A percentile compares a stretch with the other conserved stretches of the same genome.
Evolutionary conservation across 2,888 invertebrate genomes (phyloP).

Genomic region (Acanthosepion esculentum): DNA sequence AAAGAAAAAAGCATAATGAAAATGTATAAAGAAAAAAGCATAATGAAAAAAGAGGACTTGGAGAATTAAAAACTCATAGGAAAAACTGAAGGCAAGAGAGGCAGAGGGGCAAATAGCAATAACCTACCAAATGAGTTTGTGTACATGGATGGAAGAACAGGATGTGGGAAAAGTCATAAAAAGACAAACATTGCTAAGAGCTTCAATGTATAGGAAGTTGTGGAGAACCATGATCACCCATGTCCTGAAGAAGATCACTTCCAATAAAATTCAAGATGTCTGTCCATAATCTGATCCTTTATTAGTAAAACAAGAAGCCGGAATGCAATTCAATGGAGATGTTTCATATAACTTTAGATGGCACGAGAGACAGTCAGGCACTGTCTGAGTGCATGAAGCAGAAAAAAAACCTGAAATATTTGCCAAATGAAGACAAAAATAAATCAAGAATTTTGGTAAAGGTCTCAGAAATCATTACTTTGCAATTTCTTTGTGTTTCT

Average conservation of each 20-base stretch:
- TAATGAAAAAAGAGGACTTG: neutral
- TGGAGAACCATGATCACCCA: too few species aligned
- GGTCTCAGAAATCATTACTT: neutral
- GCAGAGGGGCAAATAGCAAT: too few species aligned
- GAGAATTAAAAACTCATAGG: too few species aligned
- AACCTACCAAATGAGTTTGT: too few species aligned
- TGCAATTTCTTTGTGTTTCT: neutral
- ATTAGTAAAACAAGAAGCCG: neutral
- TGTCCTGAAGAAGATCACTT: neutral
- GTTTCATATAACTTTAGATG: neutral
- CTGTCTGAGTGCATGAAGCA: neutral
- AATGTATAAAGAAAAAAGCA: neutral
- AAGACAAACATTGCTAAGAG: too few species aligned
- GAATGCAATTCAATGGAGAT: neutral
- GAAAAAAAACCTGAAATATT: neutral
- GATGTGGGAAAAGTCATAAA: too few species aligned
- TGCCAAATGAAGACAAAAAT: neutral
- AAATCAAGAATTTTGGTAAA: neutral
- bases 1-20: neutral
- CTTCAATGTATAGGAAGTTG: too few species aligned
- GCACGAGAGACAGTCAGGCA: neutral
- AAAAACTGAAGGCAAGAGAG: too few species aligned
- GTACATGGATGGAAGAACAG: too few species aligned
- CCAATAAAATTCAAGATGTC: neutral
- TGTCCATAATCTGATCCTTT: neutral